Evolutionary conservation across 2,888 invertebrate species (phyloP).

Genomic region (Diloba caeruleocephala): DNA sequence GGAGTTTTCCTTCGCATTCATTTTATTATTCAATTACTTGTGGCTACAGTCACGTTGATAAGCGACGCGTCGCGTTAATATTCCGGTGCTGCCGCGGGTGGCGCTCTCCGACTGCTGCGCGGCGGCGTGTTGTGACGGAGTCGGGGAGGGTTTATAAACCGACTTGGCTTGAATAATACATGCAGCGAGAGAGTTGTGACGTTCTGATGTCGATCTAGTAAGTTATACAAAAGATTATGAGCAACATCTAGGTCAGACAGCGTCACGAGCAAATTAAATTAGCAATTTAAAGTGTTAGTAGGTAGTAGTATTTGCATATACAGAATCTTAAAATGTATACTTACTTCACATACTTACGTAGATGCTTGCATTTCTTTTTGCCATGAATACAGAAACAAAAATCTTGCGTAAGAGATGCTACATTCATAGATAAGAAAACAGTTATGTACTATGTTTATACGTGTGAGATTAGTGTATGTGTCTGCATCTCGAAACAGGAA

Average conservation of each 20-base stretch:
- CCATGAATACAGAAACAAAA: too few relatives aligned
- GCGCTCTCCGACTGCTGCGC: background rate
- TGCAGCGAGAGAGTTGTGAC: constrained; percentile 13
- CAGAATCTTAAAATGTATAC: background rate
- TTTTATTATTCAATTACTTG: constrained; percentile 15
- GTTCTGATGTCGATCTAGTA: background rate
- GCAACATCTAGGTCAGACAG: background rate
- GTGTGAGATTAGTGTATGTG: too few relatives aligned
- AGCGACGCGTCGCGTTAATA: constrained; percentile 13
- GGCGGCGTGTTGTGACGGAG: background rate
- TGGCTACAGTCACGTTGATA: background rate
- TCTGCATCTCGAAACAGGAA: too few relatives aligned
- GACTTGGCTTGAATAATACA: constrained; percentile 20
- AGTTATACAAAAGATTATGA: too few relatives aligned
- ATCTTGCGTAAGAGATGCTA: too few relatives aligned
- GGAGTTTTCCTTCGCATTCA: constrained; percentile 13
- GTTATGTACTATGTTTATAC: too few relatives aligned
- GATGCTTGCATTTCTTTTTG: too few relatives aligned
- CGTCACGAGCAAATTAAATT: background rate
- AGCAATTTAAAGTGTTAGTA: background rate
- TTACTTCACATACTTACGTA: too few relatives aligned
- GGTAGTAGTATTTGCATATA: background rate
- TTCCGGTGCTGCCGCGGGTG: background rate
- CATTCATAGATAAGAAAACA: too few relatives aligned
- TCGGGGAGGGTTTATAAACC: constrained; percentile 9